A percentile compares a stretch with the other conserved stretches of the same genome.
Evolutionary conservation across 2,113 vertebrate genomes (phyloP).

Genomic region (Hippocampus barbouri): DNA sequence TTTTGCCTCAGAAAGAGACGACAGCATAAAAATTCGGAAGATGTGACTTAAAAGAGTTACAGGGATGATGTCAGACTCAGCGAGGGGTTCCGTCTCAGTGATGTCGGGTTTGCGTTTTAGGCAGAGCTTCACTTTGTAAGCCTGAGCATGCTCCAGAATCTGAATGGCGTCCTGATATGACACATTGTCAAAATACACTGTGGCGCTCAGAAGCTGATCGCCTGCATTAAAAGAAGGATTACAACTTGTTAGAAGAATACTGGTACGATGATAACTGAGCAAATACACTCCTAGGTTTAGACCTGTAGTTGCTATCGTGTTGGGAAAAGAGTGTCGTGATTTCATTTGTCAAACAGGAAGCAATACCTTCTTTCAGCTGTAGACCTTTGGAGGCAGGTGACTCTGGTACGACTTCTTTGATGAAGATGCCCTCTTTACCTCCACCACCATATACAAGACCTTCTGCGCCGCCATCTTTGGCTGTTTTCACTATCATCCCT

Average conservation of each 20-base stretch:
- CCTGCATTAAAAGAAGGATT: constrained; percentile 63
- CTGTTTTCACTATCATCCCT: constrained; percentile 81
- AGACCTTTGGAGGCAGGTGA: constrained; percentile 85
- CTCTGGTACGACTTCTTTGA: constrained; percentile 85
- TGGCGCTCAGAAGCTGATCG: constrained; percentile 92
- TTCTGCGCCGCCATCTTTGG: constrained; percentile 80
- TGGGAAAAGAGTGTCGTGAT: background rate
- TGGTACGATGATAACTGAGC: background rate
- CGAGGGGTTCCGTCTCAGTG: constrained; percentile 50
- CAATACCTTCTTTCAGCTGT: constrained; percentile 85
- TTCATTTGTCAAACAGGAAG: background rate
- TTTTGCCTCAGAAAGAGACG: background rate
- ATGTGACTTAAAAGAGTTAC: constrained; percentile 52
- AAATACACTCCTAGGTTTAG: background rate
- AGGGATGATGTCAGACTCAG: constrained; percentile 52
- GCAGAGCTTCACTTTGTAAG: constrained; percentile 87
- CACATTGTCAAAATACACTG: constrained; percentile 91
- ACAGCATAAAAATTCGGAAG: background rate
- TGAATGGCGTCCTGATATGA: constrained; percentile 92
- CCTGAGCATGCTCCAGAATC: constrained; percentile 90
- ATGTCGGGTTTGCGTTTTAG: constrained; percentile 81
- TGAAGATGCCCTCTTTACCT: constrained; percentile 84
- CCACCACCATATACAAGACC: constrained; percentile 88
- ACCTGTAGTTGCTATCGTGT: background rate
- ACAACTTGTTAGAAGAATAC: background rate